Conservation (phyloP, 2,888 invertebrate genomes). For the Plemyria rubiginata region DNA sequence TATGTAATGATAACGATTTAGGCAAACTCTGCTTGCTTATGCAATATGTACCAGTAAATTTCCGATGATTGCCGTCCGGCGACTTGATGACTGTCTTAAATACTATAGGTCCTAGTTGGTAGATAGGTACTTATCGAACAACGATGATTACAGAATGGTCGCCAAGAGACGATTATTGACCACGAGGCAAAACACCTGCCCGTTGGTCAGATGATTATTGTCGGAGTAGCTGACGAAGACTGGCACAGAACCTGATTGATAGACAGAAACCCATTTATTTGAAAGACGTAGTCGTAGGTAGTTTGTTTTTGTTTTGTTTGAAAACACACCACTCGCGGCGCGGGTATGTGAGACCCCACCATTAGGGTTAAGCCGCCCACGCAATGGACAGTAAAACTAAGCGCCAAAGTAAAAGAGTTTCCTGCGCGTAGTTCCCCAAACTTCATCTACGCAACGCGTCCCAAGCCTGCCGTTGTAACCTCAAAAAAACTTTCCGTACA, state of each 20-base stretch:
- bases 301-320: neutral
- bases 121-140: too few relatives aligned
- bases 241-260: too few relatives aligned
- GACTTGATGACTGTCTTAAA: too few relatives aligned
- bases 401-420: constrained; percentile 23
- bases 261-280: too few relatives aligned
- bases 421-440: constrained; percentile 30
- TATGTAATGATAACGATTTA: too few relatives aligned
- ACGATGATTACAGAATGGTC: too few relatives aligned
- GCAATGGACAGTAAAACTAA: constrained; percentile 24
- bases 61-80: neutral
- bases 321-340: neutral
- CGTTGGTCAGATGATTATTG: too few relatives aligned
- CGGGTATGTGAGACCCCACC: constrained; percentile 1
- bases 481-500: constrained; percentile 39
- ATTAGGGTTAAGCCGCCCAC: constrained; percentile 10
- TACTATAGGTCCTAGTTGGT: too few relatives aligned
- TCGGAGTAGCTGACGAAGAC: too few relatives aligned
- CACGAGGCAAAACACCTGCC: too few relatives aligned
- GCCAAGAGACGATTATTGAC: too few relatives aligned
- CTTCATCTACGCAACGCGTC: constrained; percentile 40
- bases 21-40: neutral
- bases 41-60: neutral
- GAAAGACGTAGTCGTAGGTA: neutral
- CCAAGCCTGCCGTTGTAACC: constrained; percentile 40